Percentiles rank a stretch among this genome's conserved stretches.
phyloP scores from a whole-genome alignment of 1,140 invertebrate genomes.

The Anagrus nilaparvatae region DNA sequence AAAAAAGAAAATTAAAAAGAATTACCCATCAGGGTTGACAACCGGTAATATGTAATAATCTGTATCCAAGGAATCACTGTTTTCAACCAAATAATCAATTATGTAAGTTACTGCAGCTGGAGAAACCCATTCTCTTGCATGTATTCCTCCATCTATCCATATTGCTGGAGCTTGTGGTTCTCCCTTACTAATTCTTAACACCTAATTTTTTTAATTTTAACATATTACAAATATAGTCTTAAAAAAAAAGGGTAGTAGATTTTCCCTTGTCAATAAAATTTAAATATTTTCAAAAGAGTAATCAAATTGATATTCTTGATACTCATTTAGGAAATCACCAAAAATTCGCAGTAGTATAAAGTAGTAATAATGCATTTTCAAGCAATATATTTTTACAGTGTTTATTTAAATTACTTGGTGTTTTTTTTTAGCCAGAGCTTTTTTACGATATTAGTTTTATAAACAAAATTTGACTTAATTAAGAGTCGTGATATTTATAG shows the following conservation, averaged over 20 bases:
- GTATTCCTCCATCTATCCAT: conserved; percentile 60
- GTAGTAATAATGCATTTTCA: too few relatives aligned
- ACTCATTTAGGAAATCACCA: too few relatives aligned
- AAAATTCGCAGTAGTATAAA: too few relatives aligned
- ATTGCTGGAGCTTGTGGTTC: conserved; percentile 33
- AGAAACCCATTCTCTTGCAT: conserved; percentile 71
- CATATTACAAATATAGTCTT: conserved; percentile 35
- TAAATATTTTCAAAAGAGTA: neutral
- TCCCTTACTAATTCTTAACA: conserved; percentile 52
- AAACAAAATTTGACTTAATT: too few relatives aligned
- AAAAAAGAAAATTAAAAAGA: neutral
- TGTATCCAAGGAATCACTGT: conserved; percentile 53
- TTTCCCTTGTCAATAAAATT: neutral
- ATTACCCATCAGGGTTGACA: conserved; percentile 54
- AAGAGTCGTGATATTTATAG: too few relatives aligned
- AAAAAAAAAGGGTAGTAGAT: too few relatives aligned
- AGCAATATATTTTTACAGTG: too few relatives aligned
- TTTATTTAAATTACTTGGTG: too few relatives aligned
- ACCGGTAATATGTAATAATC: conserved; percentile 50
- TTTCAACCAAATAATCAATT: conserved; percentile 64
- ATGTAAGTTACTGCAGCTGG: conserved; percentile 57
- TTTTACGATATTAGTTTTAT: too few relatives aligned
- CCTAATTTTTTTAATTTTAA: conserved; percentile 26
- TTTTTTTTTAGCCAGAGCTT: too few relatives aligned
- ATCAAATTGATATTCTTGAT: neutral